These are phyloP conservation scores for Microcebus murinus DNA, from an alignment of 2,113 vertebrate genomes.

Conservation along the genomic window DNA sequence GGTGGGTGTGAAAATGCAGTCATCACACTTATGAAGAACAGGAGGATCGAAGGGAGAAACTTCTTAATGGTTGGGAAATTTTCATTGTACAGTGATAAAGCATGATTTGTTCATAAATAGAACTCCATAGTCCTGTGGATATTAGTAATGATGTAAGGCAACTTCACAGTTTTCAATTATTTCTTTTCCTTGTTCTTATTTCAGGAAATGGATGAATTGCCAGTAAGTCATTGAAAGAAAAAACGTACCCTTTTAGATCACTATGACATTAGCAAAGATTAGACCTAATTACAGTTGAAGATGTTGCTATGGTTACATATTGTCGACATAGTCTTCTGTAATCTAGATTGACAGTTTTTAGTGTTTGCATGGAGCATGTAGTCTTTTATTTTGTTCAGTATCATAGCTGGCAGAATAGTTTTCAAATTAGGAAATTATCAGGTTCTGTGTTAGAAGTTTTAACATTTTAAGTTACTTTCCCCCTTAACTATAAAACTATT, in stretches of 20 bases:
- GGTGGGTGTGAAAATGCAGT: too few species aligned
- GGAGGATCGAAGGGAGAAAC: neutral
- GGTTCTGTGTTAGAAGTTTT: constrained; percentile 12
- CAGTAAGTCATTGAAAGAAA: constrained; percentile 34
- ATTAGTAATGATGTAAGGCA: neutral
- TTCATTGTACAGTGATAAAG: neutral
- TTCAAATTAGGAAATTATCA: constrained; percentile 51
- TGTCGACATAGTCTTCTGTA: neutral
- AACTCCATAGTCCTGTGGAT: neutral
- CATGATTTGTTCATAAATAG: neutral
- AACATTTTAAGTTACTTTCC: constrained; percentile 36
- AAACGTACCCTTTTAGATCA: constrained; percentile 26
- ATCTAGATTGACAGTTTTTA: constrained; percentile 24
- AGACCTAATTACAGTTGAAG: constrained; percentile 41
- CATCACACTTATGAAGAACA: too few species aligned
- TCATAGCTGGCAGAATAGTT: neutral
- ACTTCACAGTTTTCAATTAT: neutral
- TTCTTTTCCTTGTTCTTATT: neutral
- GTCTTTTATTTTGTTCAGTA: constrained; percentile 32
- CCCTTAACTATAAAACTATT: constrained; percentile 19
- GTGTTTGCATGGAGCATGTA: neutral
- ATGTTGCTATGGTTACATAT: constrained; percentile 42
- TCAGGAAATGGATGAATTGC: constrained; percentile 8
- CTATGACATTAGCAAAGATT: constrained; percentile 34
- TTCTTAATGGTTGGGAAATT: neutral